Evolutionary conservation across 2,888 invertebrate species (phyloP).

Genomic region (Drosophila lacicola): DNA sequence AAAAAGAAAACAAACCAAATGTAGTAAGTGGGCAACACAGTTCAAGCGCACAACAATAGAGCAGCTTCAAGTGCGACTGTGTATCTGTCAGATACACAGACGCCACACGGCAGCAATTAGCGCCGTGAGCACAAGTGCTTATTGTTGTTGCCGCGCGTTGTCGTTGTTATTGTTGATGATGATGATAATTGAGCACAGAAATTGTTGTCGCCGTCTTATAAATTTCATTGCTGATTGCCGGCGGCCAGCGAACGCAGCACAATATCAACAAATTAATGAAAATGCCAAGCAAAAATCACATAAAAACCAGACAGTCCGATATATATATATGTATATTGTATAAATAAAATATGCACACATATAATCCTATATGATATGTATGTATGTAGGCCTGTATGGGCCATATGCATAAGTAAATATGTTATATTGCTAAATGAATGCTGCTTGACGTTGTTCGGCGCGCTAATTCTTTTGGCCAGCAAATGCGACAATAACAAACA

Average conservation of each 20-base stretch:
- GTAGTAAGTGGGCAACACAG: constrained; percentile 26
- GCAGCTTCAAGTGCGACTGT: constrained; percentile 29
- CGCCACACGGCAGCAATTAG: constrained; percentile 78
- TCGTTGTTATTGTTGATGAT: constrained; percentile 44
- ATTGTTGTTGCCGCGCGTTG: constrained; percentile 27
- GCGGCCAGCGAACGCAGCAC: constrained; percentile 51
- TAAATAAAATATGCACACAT: neutral
- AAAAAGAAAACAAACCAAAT: constrained; percentile 27
- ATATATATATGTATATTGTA: constrained; percentile 4
- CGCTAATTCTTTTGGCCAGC: constrained; percentile 79
- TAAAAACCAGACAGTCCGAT: constrained; percentile 32
- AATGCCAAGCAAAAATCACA: constrained; percentile 64
- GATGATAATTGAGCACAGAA: constrained; percentile 71
- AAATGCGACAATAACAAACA: constrained; percentile 82
- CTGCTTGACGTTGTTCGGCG: constrained; percentile 76
- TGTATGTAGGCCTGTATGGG: constrained; percentile 23
- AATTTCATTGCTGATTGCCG: constrained; percentile 77
- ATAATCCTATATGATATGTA: constrained; percentile 12
- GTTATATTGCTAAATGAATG: constrained; percentile 59
- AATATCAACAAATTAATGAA: constrained; percentile 79
- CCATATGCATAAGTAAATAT: constrained; percentile 55
- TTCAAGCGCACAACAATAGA: constrained; percentile 35
- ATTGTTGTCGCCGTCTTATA: constrained; percentile 66
- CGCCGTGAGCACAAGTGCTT: constrained; percentile 58
- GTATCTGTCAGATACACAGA: constrained; percentile 49